Conservation (phyloP, 2,113 vertebrate genomes). For the Vulpes lagopus region DNA sequence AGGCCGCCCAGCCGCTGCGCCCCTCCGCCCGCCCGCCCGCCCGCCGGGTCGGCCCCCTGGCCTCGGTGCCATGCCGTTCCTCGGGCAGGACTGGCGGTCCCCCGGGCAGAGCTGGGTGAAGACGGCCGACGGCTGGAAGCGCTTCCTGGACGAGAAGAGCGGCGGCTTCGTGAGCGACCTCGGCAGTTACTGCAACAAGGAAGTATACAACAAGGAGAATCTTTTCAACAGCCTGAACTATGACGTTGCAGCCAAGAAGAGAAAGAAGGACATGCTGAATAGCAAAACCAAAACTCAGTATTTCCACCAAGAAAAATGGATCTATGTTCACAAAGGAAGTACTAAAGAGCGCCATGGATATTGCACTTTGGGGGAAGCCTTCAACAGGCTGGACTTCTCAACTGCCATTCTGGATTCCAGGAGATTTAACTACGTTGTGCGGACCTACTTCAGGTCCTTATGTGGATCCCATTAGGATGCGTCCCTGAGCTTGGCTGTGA, state of each 20-base stretch:
- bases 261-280: slow-evolving; percentile 97
- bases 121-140: slow-evolving; percentile 92
- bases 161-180: slow-evolving; percentile 90
- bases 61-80: slow-evolving; percentile 78
- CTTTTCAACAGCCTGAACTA: slow-evolving; percentile 94
- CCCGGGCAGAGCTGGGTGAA: slow-evolving; percentile 92
- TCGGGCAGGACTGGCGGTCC: slow-evolving; percentile 92
- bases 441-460: slow-evolving; percentile 16
- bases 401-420: slow-evolving; percentile 97
- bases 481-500: background rate
- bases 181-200: slow-evolving; percentile 92
- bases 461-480: background rate
- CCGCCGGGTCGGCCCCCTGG: no score
- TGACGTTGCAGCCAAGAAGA: slow-evolving; percentile 96
- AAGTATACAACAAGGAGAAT: slow-evolving; percentile 96
- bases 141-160: slow-evolving; percentile 92
- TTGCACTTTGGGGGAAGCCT: slow-evolving; percentile 98
- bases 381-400: slow-evolving; percentile 98
- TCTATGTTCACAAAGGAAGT: slow-evolving; percentile 99
- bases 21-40: no score
- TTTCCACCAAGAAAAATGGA: slow-evolving; percentile 99
- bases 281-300: slow-evolving; percentile 97
- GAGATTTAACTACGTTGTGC: slow-evolving; percentile 96
- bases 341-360: slow-evolving; percentile 99
- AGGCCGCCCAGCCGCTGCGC: no score